Evolutionary conservation across 30 jellyfish, hydroid and myxozoan genomes (phyloP), one percentile per base, ranked within the genome.

Genomic region (Mastigias papua): DNA sequence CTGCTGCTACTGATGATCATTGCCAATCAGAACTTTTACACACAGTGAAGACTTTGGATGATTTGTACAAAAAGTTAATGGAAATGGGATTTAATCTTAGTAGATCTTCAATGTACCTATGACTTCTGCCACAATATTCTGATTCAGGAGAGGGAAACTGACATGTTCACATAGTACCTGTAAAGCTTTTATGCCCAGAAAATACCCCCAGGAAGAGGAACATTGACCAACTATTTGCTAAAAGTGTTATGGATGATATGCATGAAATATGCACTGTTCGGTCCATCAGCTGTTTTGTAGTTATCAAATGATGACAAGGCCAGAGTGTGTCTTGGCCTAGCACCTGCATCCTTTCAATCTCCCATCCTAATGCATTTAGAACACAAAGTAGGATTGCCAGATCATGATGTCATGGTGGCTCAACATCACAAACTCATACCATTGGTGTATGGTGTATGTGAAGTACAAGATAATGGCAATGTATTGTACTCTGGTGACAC

Each of bases 281-380:
- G 91, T 17, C 63, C 70, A 17, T 27, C 27, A 23, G 92, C 78
- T 48, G 87, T 85, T 19, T 26, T 34, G 29, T 72, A 73, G 57
- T 9, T 85, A 33, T 85, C 94, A 34, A 71, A 73, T 70, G 94
- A 85, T 60, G 94, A 85, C 51, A 46, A 46, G 16, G 60, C 60
- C 8, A 46, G 60, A 46, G 16, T 46, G 13, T 16, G 13, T 16
- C 16, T 46, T 6, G 60, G 60, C 13, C 60, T 46, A 6, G 60
- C 60, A 8, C 13, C 60, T 6, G 60, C 60, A 8, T 6, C 8
- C 60, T 7, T 85, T 8, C 92, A 72, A 54, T 86, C 91, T 17
- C 92, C 92, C 25, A 21, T 82, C 23, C 78, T 82, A 50, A 82
- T 82, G 90, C 94, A 73, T 60, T 32, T 85, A 32, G 93, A 85